Conservation (phyloP, 2,888 invertebrate genomes). For the Stenodema calcarata region DNA sequence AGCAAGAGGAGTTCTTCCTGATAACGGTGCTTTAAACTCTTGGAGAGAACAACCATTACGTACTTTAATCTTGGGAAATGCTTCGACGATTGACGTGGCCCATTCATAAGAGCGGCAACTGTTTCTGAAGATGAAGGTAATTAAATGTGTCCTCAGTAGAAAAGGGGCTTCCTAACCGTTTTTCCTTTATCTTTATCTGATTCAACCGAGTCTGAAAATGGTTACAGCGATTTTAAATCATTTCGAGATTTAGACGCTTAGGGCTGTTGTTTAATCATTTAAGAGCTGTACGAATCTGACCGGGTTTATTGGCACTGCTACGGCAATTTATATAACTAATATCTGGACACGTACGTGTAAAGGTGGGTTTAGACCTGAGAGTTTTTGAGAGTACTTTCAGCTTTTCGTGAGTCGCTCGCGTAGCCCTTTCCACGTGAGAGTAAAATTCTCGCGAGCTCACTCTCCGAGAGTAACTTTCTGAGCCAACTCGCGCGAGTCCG, state of each 20-base stretch:
- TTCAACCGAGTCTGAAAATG: not conserved
- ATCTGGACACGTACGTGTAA: no score
- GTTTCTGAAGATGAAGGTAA: slow-evolving; percentile 26
- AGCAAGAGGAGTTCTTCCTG: slow-evolving; percentile 25
- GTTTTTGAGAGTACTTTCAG: no score
- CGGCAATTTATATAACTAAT: no score
- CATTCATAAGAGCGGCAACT: slow-evolving; percentile 15
- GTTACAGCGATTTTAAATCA: not conserved
- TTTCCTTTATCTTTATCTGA: not conserved
- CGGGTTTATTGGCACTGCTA: no score
- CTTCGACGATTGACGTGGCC: slow-evolving; percentile 35
- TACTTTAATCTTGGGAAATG: slow-evolving; percentile 42
- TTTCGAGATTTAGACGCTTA: not conserved
- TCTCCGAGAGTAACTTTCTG: no score
- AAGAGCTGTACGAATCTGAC: no score
- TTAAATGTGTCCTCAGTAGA: not conserved
- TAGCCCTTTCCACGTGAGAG: no score
- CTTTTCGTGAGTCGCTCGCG: no score
- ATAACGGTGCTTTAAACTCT: slow-evolving; percentile 30
- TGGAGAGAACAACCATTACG: slow-evolving; percentile 20
- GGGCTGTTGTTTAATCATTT: no score
- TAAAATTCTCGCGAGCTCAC: no score
- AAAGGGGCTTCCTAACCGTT: slow-evolving; percentile 16
- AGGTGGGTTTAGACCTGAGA: no score
- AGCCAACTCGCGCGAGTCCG: no score